A percentile compares a stretch with the other conserved stretches of the same genome.
phyloP scores from a whole-genome alignment of 2,797 vertebrate genomes.

The Acanthiza pusilla region DNA sequence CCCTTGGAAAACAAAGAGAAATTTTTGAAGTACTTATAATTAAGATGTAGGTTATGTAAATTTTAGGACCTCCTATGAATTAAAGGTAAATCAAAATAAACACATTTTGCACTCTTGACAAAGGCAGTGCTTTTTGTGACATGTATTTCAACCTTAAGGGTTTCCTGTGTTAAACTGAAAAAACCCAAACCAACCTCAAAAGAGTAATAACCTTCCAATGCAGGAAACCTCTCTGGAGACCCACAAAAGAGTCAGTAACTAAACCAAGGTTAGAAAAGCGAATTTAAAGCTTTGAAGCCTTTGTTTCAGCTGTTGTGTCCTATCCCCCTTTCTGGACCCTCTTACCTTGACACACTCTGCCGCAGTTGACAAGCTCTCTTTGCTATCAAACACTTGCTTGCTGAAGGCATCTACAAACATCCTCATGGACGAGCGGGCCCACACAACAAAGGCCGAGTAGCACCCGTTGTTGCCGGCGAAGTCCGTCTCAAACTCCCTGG shows the following conservation, averaged over 20 bases:
- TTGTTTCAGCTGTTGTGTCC: background rate
- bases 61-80: background rate
- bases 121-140: background rate
- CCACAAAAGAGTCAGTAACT: background rate
- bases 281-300: background rate
- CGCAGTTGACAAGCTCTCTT: constrained; percentile 94
- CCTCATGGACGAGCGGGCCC: constrained; percentile 89
- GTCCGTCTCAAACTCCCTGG: constrained; percentile 93
- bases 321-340: background rate
- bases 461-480: constrained; percentile 92
- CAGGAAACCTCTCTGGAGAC: background rate
- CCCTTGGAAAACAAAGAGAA: background rate
- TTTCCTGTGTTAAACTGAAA: background rate
- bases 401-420: constrained; percentile 98
- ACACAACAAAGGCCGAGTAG: constrained; percentile 96
- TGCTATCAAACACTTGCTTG: constrained; percentile 97
- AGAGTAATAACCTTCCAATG: rapidly evolving
- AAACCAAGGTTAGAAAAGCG: background rate
- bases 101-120: background rate
- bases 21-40: background rate
- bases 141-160: background rate
- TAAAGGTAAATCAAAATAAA: background rate
- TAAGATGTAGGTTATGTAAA: background rate
- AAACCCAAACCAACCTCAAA: background rate
- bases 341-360: constrained; percentile 90